Conservation (phyloP, 2,113 vertebrate species). For the Bubalus kerabau region DNA sequence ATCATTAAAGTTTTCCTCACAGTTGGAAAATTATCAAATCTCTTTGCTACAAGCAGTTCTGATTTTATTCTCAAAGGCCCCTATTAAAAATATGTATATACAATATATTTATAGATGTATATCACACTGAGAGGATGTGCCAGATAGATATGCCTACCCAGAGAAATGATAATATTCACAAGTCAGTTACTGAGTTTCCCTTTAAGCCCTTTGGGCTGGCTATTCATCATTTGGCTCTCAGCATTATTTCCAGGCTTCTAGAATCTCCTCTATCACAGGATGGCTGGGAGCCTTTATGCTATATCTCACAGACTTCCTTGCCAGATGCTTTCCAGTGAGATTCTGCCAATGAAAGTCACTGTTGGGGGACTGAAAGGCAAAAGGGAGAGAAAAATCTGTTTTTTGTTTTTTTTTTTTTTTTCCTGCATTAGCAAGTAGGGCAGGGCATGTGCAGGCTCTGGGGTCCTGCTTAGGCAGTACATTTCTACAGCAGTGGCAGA, state of each 20-base stretch:
- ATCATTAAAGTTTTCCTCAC: constrained; percentile 55
- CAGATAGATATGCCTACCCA: background rate
- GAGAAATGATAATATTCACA: constrained; percentile 33
- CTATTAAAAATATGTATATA: constrained; percentile 44
- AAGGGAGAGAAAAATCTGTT: background rate
- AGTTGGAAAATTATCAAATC: constrained; percentile 47
- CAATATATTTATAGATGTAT: constrained; percentile 38
- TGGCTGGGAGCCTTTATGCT: constrained; percentile 21
- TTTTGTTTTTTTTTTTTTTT: background rate
- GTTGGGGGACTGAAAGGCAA: background rate
- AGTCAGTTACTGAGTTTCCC: constrained; percentile 11
- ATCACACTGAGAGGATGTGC: background rate
- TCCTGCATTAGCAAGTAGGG: background rate
- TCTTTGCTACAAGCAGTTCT: background rate
- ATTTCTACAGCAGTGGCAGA: background rate
- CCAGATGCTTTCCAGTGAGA: constrained; percentile 29
- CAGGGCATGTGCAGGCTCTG: background rate
- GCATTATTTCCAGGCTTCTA: constrained; percentile 20
- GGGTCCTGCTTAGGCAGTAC: background rate
- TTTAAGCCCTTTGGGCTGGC: background rate
- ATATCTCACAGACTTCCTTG: constrained; percentile 25
- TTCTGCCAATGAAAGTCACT: constrained; percentile 38
- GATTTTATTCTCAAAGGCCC: constrained; percentile 42
- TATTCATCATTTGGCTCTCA: constrained; percentile 20
- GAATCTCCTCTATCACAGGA: constrained; percentile 38